Evolutionary conservation across 1,140 invertebrate species (phyloP).

Genomic region (Papilio polyxenes): DNA sequence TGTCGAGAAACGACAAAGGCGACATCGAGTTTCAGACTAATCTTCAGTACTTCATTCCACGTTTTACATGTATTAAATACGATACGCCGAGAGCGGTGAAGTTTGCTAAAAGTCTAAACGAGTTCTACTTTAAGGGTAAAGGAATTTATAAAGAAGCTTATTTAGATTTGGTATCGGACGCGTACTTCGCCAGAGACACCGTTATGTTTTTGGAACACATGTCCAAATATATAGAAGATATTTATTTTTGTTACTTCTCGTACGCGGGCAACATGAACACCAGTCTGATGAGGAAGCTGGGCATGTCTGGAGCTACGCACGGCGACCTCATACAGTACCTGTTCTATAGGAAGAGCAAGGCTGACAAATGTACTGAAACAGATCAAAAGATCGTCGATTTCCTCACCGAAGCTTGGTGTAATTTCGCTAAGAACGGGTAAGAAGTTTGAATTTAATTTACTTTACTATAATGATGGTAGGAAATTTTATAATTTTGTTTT

Average conservation of each 20-base stretch:
- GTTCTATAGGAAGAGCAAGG: slow-evolving; percentile 78
- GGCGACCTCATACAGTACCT: slow-evolving; percentile 84
- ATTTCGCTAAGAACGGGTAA: slow-evolving; percentile 86
- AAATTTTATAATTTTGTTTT: background rate
- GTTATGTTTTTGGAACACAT: slow-evolving; percentile 68
- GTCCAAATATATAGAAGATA: slow-evolving; percentile 48
- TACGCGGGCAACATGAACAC: slow-evolving; percentile 70
- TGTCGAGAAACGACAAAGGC: slow-evolving; percentile 58
- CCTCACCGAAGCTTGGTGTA: slow-evolving; percentile 84
- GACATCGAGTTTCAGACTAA: slow-evolving; percentile 62
- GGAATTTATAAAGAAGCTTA: slow-evolving; percentile 59
- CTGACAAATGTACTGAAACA: slow-evolving; percentile 57
- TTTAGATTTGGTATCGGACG: slow-evolving; percentile 71
- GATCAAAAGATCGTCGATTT: slow-evolving; percentile 57
- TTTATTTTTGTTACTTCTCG: slow-evolving; percentile 79
- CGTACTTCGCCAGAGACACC: slow-evolving; percentile 74
- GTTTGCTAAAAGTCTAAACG: slow-evolving; percentile 62
- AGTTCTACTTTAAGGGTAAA: slow-evolving; percentile 79
- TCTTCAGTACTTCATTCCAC: slow-evolving; percentile 70
- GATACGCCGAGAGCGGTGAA: slow-evolving; percentile 46
- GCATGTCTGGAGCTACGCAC: slow-evolving; percentile 81
- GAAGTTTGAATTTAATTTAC: slow-evolving; percentile 43
- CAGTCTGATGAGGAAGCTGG: slow-evolving; percentile 57
- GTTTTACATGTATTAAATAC: slow-evolving; percentile 48
- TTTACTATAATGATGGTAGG: background rate